Conservation (phyloP, 2,113 vertebrate genomes). For the Sturnus vulgaris region DNA sequence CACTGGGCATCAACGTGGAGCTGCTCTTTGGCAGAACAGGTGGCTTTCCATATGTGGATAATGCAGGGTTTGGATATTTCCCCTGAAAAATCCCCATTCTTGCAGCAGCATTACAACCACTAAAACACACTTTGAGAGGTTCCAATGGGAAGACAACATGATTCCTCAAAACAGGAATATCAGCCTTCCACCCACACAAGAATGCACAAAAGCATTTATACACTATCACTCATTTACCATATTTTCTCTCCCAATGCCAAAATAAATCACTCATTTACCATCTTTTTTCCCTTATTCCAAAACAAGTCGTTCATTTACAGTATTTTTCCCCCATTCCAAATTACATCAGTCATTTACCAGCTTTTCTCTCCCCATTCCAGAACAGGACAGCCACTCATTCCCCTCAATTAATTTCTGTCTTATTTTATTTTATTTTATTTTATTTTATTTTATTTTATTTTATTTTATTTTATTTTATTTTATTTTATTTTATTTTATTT, state of each 20-base stretch:
- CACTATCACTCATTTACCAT: neutral
- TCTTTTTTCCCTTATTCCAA: neutral
- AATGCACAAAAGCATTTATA: neutral
- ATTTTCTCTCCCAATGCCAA: neutral
- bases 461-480: neutral
- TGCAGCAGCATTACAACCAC: neutral
- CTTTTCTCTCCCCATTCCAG: neutral
- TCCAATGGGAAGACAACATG: neutral
- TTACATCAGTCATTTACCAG: neutral
- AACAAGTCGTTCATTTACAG: neutral
- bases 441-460: neutral
- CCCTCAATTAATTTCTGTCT: neutral
- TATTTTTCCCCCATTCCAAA: neutral
- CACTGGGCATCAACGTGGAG: fast-evolving
- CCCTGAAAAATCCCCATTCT: neutral
- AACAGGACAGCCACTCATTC: neutral
- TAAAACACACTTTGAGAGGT: neutral
- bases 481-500: neutral
- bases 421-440: neutral
- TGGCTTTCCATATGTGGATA: neutral
- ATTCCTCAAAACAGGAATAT: neutral
- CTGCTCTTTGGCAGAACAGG: neutral
- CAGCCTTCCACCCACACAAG: neutral
- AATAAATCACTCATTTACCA: neutral
- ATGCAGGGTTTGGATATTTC: neutral